Conservation (phyloP, 2,113 vertebrate species). For the Ctenodactylus gundi region DNA sequence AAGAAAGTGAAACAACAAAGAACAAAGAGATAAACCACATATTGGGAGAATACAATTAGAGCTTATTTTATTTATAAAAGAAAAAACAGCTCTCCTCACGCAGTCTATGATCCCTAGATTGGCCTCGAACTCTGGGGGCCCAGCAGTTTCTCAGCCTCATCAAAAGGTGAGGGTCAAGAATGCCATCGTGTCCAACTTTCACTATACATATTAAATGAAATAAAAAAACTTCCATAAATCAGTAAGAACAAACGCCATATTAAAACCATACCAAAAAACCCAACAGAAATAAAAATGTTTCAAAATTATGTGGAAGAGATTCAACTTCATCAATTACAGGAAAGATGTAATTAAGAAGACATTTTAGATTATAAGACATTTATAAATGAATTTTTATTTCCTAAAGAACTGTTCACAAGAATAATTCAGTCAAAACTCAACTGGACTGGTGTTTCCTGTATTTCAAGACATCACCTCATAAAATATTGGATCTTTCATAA, state of each 20-base stretch:
- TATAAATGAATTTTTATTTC: neutral
- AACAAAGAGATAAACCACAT: neutral
- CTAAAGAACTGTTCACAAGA: neutral
- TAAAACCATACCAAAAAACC: neutral
- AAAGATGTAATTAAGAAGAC: neutral
- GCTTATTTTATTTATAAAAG: neutral
- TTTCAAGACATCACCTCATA: slow-evolving; percentile 8
- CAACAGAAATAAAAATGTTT: neutral
- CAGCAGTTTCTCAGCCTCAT: neutral
- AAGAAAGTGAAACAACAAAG: neutral
- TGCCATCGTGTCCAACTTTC: neutral
- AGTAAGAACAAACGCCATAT: neutral
- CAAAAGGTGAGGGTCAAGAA: neutral
- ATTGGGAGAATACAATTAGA: neutral
- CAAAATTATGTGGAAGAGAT: neutral
- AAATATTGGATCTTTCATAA: neutral
- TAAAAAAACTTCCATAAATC: neutral
- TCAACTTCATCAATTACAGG: neutral
- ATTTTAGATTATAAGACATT: neutral
- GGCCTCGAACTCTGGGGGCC: neutral
- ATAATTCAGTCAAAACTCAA: slow-evolving; percentile 4
- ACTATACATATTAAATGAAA: neutral
- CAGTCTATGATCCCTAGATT: neutral
- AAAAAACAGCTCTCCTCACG: neutral
- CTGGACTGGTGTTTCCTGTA: neutral